These are phyloP conservation scores for Xiphias gladius DNA, from an alignment of 2,113 vertebrate genomes.

Conservation along the genomic window DNA sequence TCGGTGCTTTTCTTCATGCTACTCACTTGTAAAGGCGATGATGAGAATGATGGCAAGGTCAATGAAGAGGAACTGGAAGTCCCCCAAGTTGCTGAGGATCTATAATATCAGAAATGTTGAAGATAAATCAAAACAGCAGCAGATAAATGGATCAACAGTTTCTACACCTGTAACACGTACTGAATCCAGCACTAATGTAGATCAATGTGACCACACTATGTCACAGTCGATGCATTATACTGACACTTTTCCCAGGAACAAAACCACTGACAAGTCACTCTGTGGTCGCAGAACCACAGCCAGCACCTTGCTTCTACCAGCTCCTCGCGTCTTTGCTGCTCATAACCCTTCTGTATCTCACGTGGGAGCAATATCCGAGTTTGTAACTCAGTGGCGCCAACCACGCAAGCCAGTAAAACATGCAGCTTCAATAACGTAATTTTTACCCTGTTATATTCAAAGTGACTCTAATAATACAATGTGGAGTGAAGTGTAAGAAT, in stretches of 20 bases:
- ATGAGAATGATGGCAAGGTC: slow-evolving; percentile 95
- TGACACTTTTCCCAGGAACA: not conserved
- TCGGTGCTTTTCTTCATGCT: not conserved
- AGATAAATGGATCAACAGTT: not conserved
- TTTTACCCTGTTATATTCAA: not conserved
- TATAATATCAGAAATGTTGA: slow-evolving; percentile 68
- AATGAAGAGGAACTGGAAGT: slow-evolving; percentile 98
- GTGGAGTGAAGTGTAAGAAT: not conserved
- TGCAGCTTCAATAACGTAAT: not conserved
- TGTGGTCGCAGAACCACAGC: not conserved
- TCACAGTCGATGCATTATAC: not conserved
- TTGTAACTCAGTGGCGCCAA: not conserved
- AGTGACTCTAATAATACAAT: not conserved
- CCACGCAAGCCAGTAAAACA: not conserved
- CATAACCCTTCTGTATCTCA: not conserved
- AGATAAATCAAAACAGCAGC: no score
- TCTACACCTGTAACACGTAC: not conserved
- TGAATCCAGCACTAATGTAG: not conserved
- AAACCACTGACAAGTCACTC: not conserved
- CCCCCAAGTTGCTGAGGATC: slow-evolving; percentile 96
- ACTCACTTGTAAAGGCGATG: slow-evolving; percentile 97
- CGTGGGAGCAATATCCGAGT: not conserved
- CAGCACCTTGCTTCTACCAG: not conserved
- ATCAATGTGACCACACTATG: not conserved
- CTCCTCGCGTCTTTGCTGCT: not conserved